A percentile compares a stretch with the other conserved stretches of the same genome.
Conservation (phyloP, 2,888 invertebrate genomes). For the Yponomeuta plumbellus region DNA sequence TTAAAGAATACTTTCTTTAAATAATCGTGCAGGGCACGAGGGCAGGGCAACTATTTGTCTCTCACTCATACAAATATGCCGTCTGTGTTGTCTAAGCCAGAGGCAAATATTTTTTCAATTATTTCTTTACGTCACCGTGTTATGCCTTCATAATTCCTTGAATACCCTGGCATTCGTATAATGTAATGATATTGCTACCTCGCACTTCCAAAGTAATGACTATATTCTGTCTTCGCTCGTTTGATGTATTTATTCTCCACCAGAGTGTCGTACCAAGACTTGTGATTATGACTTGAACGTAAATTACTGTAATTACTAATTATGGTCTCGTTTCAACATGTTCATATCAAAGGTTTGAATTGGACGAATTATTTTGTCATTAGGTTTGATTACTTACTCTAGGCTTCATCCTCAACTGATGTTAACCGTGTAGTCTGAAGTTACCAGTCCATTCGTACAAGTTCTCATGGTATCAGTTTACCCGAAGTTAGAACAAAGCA, state of each 20-base stretch:
- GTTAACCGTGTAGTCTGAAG: neutral
- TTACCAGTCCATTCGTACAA: neutral
- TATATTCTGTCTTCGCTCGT: neutral
- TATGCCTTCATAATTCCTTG: no score
- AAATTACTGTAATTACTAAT: neutral
- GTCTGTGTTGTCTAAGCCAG: no score
- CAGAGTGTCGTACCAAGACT: neutral
- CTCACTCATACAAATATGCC: no score
- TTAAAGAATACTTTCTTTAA: no score
- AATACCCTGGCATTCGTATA: neutral
- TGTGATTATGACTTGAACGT: slow-evolving; percentile 3
- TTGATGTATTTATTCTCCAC: neutral
- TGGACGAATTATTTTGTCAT: slow-evolving; percentile 4
- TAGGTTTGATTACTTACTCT: neutral
- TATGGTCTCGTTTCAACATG: slow-evolving; percentile 8
- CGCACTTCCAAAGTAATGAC: neutral
- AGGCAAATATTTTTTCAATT: no score
- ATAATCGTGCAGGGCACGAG: no score
- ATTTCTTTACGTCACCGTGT: no score
- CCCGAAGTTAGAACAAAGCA: neutral
- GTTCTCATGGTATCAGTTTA: neutral
- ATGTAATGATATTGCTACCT: neutral
- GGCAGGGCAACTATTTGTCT: no score
- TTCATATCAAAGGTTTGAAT: neutral
- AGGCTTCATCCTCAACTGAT: neutral